Evolutionary conservation across 2,797 vertebrate species (phyloP), one percentile per base, ranked within the genome.

Genomic region (Macroramphosus scolopax): DNA sequence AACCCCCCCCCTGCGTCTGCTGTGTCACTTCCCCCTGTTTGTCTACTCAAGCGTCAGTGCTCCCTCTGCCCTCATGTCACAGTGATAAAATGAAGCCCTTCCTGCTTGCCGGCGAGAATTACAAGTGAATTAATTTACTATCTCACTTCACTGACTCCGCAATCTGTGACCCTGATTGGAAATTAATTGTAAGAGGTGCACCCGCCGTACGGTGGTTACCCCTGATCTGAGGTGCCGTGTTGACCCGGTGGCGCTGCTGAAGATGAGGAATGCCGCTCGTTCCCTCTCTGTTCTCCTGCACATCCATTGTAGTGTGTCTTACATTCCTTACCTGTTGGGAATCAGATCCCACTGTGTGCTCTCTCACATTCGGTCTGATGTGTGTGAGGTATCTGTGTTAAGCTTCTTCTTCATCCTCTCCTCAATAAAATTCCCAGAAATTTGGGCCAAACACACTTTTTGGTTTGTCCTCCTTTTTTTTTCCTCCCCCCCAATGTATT

Each of bases 361-460:
- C 38, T 38, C 50, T 80, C 66, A 65, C 57, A 72, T 76, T 63
- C 39, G 52, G 72, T 77, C 43, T 62, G 52, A 78, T 75, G 43
- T 46, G 32, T 32, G 30, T 32, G 30, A 32, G 13, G 30, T 32
- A 32, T 32, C 13, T 32, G 12, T 46, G 42, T 57, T 78, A 77
- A 77, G 71, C 49, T 63, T 56, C 51, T 62, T 70, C 74, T 69
- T 75, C 50, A 72, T 63, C 65, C 50, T 43, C 30, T 53, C 16
- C 58, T 68, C 48, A 73, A 56, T 47, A 64, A 55, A 70, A 70
- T 69, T 77, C 47, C 40, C 30, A 37, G 40, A 75, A 70, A 77
- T 56, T 51, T 78, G 48, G 73, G 53, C 57, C 68, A 72, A 53
- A 54, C 54, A 46, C 46, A 44, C 68, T 33, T 31, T 43, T 46